Percentiles rank a stretch among this genome's conserved stretches.
Conservation (phyloP, 2,797 vertebrate genomes). For the Diplodus sargus region DNA sequence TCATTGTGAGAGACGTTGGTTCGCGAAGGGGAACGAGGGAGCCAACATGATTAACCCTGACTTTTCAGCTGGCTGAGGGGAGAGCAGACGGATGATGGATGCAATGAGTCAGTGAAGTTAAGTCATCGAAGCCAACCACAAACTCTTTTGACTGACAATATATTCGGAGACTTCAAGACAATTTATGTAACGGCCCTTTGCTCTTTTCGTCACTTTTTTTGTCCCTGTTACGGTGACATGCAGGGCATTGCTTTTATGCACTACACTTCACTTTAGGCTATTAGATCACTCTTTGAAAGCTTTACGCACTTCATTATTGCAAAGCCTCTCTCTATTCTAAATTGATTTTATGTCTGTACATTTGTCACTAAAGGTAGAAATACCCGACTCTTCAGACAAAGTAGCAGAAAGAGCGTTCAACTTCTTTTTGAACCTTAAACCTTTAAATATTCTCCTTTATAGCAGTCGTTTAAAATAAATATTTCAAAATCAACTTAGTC, state of each 20-base stretch:
- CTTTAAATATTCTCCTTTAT: neutral
- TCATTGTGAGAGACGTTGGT: conserved; percentile 41
- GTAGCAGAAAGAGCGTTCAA: neutral
- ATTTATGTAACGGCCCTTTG: conserved; percentile 17
- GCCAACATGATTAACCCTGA: conserved; percentile 53
- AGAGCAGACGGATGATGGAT: conserved; percentile 37
- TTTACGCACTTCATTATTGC: conserved; percentile 5
- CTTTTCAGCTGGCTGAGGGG: conserved; percentile 36
- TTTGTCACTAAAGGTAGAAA: neutral
- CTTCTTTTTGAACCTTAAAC: neutral
- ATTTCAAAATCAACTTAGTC: neutral
- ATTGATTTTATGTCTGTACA: conserved; percentile 3
- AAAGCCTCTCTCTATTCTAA: neutral
- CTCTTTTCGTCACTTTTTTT: conserved; percentile 5
- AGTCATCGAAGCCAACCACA: conserved; percentile 19
- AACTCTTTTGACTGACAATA: conserved; percentile 10
- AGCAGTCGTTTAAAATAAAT: neutral
- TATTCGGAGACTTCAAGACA: conserved; percentile 24
- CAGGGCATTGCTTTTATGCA: neutral
- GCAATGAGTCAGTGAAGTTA: conserved; percentile 39
- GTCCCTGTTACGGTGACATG: neutral
- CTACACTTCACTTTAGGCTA: neutral
- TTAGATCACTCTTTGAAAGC: conserved; percentile 20
- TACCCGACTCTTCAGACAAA: neutral
- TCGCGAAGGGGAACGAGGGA: conserved; percentile 39